phyloP scores from a whole-genome alignment of 2,888 invertebrate genomes.

The Dynastes tityus region DNA sequence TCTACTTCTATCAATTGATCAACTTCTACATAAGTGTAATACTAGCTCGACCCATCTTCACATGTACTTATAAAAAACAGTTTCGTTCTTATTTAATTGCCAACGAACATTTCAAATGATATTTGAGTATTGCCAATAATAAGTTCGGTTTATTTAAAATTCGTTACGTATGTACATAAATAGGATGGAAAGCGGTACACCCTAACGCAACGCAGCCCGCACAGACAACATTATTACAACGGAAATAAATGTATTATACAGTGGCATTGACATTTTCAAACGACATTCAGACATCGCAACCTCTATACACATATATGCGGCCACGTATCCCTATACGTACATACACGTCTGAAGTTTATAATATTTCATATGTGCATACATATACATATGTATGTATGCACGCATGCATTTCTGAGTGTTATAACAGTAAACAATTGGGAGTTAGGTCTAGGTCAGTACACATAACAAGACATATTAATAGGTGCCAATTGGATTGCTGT shows the following conservation, averaged over 20 bases:
- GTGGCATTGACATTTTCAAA: slow-evolving; percentile 34
- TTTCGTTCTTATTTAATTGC: too few relatives aligned
- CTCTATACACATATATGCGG: not conserved
- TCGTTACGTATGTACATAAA: too few relatives aligned
- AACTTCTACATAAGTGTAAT: too few relatives aligned
- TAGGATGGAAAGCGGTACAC: too few relatives aligned
- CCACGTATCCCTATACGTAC: slow-evolving; percentile 8
- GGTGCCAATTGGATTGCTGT: slow-evolving; percentile 48
- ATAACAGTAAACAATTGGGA: slow-evolving; percentile 56
- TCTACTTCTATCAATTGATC: too few relatives aligned
- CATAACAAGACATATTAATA: slow-evolving; percentile 54
- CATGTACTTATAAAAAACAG: too few relatives aligned
- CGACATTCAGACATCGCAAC: slow-evolving; percentile 32
- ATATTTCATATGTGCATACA: not conserved
- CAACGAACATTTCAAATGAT: too few relatives aligned
- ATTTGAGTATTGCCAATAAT: too few relatives aligned
- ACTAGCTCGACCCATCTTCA: too few relatives aligned
- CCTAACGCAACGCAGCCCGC: too few relatives aligned
- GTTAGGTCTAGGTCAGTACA: slow-evolving; percentile 59
- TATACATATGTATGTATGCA: slow-evolving; percentile 17
- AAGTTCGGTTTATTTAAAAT: too few relatives aligned
- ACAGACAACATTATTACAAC: not conserved
- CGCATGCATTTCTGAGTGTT: slow-evolving; percentile 41
- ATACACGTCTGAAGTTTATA: slow-evolving; percentile 18
- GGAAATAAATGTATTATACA: slow-evolving; percentile 20